Evolutionary conservation across 2,888 invertebrate genomes (phyloP).

Genomic region (Actias luna): DNA sequence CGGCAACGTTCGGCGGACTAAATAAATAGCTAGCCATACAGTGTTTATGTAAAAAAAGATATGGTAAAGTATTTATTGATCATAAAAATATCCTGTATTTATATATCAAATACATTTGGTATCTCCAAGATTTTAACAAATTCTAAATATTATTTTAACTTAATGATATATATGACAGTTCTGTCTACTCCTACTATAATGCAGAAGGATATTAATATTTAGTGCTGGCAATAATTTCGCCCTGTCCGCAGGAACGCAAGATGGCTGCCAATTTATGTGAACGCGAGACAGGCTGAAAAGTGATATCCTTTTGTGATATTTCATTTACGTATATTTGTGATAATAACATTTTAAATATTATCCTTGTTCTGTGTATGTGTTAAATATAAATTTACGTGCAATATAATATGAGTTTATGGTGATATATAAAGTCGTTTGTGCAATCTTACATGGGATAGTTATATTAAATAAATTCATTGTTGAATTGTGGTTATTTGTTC

Average conservation of each 20-base stretch:
- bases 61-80: no score
- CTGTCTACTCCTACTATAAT: not conserved
- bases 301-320: slow-evolving; percentile 72
- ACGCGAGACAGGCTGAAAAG: slow-evolving; percentile 77
- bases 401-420: slow-evolving; percentile 72
- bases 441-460: slow-evolving; percentile 69
- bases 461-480: slow-evolving; percentile 72
- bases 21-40: no score
- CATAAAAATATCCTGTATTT: no score
- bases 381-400: slow-evolving; percentile 62
- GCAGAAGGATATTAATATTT: slow-evolving; percentile 12
- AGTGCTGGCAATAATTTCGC: slow-evolving; percentile 52
- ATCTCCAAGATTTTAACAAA: no score
- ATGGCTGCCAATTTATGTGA: slow-evolving; percentile 80
- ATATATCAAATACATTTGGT: no score
- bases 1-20: no score
- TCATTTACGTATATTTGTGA: slow-evolving; percentile 64
- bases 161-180: not conserved
- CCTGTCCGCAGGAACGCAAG: slow-evolving; percentile 72
- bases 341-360: slow-evolving; percentile 63
- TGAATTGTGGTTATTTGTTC: slow-evolving; percentile 79
- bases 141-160: not conserved
- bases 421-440: slow-evolving; percentile 68
- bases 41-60: no score
- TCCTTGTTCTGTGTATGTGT: slow-evolving; percentile 64